Percentiles rank a stretch among this genome's conserved stretches.
These are phyloP conservation scores for Puffinus mauretanicus DNA, from an alignment of 2,113 vertebrate genomes.

Conservation along the genomic window DNA sequence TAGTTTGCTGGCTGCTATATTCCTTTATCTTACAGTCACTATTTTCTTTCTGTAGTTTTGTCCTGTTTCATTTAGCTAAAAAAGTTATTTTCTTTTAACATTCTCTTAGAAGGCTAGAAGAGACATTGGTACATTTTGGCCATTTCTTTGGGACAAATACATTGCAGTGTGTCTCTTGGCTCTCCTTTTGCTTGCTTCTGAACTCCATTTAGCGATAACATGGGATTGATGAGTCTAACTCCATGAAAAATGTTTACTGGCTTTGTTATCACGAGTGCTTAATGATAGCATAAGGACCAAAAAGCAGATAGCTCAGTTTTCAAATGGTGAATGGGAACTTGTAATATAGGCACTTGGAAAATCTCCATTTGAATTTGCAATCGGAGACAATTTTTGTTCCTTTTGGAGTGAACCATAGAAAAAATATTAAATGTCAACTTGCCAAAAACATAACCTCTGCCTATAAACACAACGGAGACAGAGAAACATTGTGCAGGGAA, in stretches of 20 bases:
- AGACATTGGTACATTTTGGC: not conserved
- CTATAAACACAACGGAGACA: not conserved
- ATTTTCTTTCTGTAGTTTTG: not conserved
- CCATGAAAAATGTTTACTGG: not conserved
- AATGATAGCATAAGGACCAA: not conserved
- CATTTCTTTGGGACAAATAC: not conserved
- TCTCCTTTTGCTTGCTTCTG: not conserved
- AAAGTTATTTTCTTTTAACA: not conserved
- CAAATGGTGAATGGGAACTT: not conserved
- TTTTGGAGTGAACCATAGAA: not conserved
- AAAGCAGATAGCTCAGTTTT: not conserved
- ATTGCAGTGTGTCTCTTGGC: not conserved
- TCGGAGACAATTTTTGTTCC: not conserved
- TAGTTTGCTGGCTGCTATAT: not conserved
- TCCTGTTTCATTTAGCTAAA: not conserved
- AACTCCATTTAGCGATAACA: not conserved
- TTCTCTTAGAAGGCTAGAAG: not conserved
- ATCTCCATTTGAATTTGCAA: slow-evolving; percentile 26
- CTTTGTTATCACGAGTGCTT: not conserved
- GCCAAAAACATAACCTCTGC: slow-evolving; percentile 35
- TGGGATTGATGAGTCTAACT: not conserved
- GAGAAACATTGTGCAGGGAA: not conserved
- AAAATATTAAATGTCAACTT: slow-evolving; percentile 36
- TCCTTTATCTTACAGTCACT: not conserved
- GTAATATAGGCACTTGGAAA: not conserved